Evolutionary conservation across 2,888 invertebrate genomes (phyloP), one percentile per base, ranked within the genome.

Genomic region (Leptopilina syphax): DNA sequence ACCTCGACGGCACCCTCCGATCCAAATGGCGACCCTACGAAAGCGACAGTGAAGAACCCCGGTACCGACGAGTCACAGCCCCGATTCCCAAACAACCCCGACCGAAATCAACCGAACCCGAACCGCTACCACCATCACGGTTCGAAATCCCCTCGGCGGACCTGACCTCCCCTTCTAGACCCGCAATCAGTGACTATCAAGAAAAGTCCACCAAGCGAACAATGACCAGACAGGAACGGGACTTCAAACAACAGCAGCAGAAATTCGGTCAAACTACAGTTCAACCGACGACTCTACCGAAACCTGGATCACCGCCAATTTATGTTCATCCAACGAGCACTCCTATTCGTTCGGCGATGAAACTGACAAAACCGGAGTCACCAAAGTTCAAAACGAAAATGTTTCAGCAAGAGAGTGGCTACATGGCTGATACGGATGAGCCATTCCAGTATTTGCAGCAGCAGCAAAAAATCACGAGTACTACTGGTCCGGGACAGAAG

Each of bases 401-500:
- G 50, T 90, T 92, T 77, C 91, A 92, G 41, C 88, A 91, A 81
- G 94, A 94, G 81, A 94, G 94, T 86, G 95, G 95, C 12, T 95
- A 95, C 86, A 94, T 95, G 91, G 95, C 95, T 1, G 95, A 95
- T 87, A 95, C 95, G 0, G 95, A 95, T 84, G 95, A 95, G 85
- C 94, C 94, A 3, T 92, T 94, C 18, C 90, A 88, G 12, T 89
- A 90, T 54, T 12, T 79, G 10, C 81, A 81, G 60, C 81, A 83
- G 65, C 77, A 81, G 65, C 84, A 65, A 34, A 86, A 82, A 60
- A 79, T 79, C 0, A 84, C 83, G 0, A 79, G 67, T 10, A 80
- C 82, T 4, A 82, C 80, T 6, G 73, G 81, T 41, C n/a, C 41
- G 1, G 73, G 41, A 60, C 70, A 57, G 27, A 73, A 73, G 34